Evolutionary conservation across 2,113 vertebrate species (phyloP).

Genomic region (Pollimyrus isidori): DNA sequence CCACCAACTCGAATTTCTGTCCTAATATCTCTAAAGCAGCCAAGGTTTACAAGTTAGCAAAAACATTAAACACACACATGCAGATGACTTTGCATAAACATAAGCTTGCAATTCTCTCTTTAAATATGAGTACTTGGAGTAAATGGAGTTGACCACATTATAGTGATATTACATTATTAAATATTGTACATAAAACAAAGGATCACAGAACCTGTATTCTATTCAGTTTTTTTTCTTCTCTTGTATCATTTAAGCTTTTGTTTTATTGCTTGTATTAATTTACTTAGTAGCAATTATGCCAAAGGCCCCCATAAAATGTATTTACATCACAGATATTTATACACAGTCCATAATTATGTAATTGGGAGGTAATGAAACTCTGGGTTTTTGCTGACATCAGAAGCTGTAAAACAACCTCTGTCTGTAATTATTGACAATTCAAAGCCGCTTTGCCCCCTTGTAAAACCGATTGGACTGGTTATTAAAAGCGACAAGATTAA

Average conservation of each 20-base stretch:
- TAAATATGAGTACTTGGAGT: background rate
- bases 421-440: conserved; percentile 41
- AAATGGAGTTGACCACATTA: background rate
- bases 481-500: conserved; percentile 66
- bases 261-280: conserved; percentile 12
- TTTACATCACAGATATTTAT: conserved; percentile 6
- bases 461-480: conserved; percentile 60
- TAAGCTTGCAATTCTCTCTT: background rate
- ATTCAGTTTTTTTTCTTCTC: background rate
- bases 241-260: background rate
- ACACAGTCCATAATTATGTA: background rate
- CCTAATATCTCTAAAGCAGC: background rate
- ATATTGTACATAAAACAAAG: background rate
- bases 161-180: background rate
- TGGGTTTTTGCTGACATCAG: conserved; percentile 28
- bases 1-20: background rate
- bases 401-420: conserved; percentile 41
- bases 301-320: conserved; percentile 9
- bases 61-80: background rate
- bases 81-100: background rate
- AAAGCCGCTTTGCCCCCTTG: conserved; percentile 47
- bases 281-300: conserved; percentile 11
- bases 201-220: background rate
- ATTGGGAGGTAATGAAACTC: conserved; percentile 42
- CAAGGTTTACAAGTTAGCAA: background rate